phyloP scores from a whole-genome alignment of 1,140 invertebrate genomes.

The Cyrtorhinus lividipennis region DNA sequence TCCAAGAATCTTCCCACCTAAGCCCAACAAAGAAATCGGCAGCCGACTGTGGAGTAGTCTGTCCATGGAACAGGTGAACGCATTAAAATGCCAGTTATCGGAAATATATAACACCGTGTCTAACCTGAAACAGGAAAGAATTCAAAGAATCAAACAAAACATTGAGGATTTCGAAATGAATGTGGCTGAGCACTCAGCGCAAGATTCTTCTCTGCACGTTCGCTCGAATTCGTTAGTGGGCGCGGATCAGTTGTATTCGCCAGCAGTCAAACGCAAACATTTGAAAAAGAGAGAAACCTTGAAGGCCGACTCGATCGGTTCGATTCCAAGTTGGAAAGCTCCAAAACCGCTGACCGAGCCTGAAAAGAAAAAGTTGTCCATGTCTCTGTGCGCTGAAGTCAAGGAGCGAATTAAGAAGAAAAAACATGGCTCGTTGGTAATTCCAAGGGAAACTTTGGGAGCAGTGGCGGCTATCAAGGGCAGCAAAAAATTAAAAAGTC shows the following conservation, averaged over 20 bases:
- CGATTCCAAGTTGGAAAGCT: conserved; percentile 32
- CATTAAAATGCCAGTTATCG: conserved; percentile 61
- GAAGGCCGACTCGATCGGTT: conserved; percentile 40
- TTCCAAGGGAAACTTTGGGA: conserved; percentile 46
- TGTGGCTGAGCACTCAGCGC: conserved; percentile 21
- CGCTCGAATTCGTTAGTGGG: conserved; percentile 47
- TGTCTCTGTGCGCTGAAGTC: conserved; percentile 54
- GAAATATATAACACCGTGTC: conserved; percentile 55
- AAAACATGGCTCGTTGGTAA: conserved; percentile 28
- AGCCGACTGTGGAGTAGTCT: conserved; percentile 67
- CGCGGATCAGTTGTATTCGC: conserved; percentile 31
- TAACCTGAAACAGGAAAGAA: conserved; percentile 31
- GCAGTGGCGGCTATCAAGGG: conserved; percentile 41
- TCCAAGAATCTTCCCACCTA: conserved; percentile 23
- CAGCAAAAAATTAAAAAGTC: conserved; percentile 26
- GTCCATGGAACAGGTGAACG: conserved; percentile 67
- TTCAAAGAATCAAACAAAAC: conserved; percentile 26
- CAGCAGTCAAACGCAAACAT: conserved; percentile 29
- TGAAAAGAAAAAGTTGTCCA: conserved; percentile 55
- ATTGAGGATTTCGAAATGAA: conserved; percentile 39
- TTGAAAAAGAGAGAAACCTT: conserved; percentile 28
- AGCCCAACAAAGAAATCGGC: conserved; percentile 34
- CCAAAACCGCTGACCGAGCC: conserved; percentile 40
- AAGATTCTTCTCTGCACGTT: conserved; percentile 35
- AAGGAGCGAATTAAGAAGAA: conserved; percentile 40